Conservation (phyloP, 2,888 invertebrate genomes). For the Phasia obesa region DNA sequence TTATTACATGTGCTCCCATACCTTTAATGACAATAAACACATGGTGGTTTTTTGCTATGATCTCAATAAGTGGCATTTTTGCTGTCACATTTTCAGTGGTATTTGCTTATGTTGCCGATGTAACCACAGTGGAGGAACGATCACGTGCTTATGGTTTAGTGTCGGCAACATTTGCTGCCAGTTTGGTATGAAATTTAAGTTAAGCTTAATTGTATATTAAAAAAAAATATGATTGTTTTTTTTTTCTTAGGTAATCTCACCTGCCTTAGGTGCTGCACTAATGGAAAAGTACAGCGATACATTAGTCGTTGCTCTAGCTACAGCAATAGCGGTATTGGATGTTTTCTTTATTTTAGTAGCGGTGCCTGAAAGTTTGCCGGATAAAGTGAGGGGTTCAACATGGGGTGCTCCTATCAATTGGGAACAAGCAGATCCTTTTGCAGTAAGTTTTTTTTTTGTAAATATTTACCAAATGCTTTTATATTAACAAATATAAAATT, state of each 20-base stretch:
- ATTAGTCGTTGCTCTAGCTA: slow-evolving; percentile 96
- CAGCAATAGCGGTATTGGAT: slow-evolving; percentile 97
- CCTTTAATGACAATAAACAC: slow-evolving; percentile 99
- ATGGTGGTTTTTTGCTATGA: slow-evolving; percentile 99
- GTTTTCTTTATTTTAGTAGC: slow-evolving; percentile 98
- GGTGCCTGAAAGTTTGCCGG: slow-evolving; percentile 98
- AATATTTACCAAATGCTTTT: not conserved
- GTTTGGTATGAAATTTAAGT: slow-evolving; percentile 87
- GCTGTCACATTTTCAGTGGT: slow-evolving; percentile 99
- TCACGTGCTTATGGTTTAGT: slow-evolving; percentile 98
- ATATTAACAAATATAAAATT: slow-evolving; percentile 2
- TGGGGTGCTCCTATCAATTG: slow-evolving; percentile 96
- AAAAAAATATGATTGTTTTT: not conserved
- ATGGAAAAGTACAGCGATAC: slow-evolving; percentile 92
- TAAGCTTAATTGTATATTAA: not conserved
- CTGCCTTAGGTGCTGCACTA: slow-evolving; percentile 95
- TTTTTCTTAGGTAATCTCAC: slow-evolving; percentile 89
- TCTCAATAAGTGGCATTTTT: slow-evolving; percentile 99
- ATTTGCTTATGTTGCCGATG: slow-evolving; percentile 99
- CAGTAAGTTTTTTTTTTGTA: slow-evolving; percentile 85
- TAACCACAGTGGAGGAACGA: slow-evolving; percentile 97
- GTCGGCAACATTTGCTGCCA: slow-evolving; percentile 99
- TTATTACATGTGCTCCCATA: slow-evolving; percentile 99
- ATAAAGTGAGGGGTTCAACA: slow-evolving; percentile 91
- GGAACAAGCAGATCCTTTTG: slow-evolving; percentile 99